These are phyloP conservation scores for Cinclus cinclus DNA, from an alignment of 2,113 vertebrate genomes.

Conservation along the genomic window DNA sequence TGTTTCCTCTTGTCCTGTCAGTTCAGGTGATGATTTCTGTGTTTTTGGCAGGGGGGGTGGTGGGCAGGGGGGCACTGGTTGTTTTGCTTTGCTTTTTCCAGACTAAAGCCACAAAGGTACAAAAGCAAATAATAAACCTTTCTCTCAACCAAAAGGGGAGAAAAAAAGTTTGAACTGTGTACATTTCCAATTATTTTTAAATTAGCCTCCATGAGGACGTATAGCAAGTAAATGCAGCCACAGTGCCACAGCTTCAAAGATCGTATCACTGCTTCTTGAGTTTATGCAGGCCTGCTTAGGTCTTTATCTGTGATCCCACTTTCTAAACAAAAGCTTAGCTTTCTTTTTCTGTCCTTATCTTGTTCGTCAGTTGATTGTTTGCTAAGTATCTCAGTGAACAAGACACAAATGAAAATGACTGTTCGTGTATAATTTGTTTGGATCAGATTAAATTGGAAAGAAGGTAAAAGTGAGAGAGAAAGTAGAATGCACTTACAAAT, in stretches of 20 bases:
- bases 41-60: background rate
- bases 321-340: constrained; percentile 63
- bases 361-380: constrained; percentile 53
- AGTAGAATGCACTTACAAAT: background rate
- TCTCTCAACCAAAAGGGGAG: background rate
- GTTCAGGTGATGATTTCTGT: background rate
- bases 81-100: background rate
- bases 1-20: background rate
- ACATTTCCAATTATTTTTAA: background rate
- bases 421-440: constrained; percentile 54
- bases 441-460: constrained; percentile 62
- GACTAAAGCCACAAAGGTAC: background rate
- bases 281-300: constrained; percentile 48
- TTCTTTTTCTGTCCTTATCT: constrained; percentile 63
- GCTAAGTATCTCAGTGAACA: constrained; percentile 58
- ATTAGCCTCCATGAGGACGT: background rate
- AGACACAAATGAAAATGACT: constrained; percentile 38
- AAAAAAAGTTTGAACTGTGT: background rate
- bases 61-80: too few relatives aligned
- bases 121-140: background rate
- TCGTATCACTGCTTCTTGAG: constrained; percentile 57
- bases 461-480: constrained; percentile 62
- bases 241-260: constrained; percentile 32
- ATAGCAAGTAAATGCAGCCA: background rate
- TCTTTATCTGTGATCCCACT: constrained; percentile 44